phyloP scores from a whole-genome alignment of 2,797 vertebrate species.

The Loris lydekkerianus region DNA sequence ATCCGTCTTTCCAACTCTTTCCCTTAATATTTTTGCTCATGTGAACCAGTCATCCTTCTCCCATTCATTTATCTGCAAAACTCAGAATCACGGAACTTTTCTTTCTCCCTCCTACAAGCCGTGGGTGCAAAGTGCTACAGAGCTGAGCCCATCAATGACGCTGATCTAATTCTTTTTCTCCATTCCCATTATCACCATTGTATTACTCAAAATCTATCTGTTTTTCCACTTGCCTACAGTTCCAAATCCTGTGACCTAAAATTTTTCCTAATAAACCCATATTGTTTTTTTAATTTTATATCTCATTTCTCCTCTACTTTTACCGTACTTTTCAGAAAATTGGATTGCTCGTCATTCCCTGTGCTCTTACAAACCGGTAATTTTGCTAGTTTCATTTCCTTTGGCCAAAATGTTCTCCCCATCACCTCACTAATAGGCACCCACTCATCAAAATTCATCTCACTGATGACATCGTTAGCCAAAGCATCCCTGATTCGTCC shows the following conservation, averaged over 20 bases:
- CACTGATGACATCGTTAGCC: background rate
- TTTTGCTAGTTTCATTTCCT: background rate
- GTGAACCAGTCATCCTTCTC: background rate
- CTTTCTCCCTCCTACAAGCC: background rate
- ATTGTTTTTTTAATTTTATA: background rate
- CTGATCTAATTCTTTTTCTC: background rate
- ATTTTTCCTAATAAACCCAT: background rate
- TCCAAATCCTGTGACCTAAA: background rate
- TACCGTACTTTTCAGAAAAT: background rate
- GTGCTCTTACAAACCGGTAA: background rate
- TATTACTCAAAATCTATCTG: background rate
- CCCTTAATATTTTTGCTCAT: background rate
- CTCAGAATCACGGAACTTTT: background rate
- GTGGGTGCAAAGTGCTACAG: background rate
- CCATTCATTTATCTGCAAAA: background rate
- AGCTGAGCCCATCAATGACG: background rate
- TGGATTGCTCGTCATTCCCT: background rate
- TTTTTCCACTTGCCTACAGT: background rate
- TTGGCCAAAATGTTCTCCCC: background rate
- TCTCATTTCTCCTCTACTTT: background rate
- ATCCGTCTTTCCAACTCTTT: background rate
- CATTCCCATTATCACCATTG: background rate
- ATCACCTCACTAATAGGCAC: background rate
- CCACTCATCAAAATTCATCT: background rate
- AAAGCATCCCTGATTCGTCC: background rate